These are phyloP conservation scores for Falcunculus frontatus DNA, from an alignment of 2,113 vertebrate genomes.

Conservation along the genomic window DNA sequence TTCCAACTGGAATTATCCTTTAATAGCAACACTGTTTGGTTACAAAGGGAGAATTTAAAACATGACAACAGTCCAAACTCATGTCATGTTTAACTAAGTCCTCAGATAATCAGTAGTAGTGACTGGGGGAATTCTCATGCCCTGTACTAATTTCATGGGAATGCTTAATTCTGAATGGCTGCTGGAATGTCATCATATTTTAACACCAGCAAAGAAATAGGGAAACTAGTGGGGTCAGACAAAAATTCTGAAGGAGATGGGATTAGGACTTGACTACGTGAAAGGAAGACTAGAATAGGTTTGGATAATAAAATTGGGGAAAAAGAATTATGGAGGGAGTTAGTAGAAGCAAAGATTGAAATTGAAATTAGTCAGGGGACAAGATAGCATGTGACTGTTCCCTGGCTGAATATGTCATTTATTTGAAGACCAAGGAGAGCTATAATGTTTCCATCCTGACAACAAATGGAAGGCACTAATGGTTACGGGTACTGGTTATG, in stretches of 20 bases:
- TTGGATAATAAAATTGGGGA: not conserved
- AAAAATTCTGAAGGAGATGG: not conserved
- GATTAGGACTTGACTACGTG: not conserved
- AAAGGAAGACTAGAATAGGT: not conserved
- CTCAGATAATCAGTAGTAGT: not conserved
- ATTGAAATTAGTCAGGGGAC: not conserved
- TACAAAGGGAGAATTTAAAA: not conserved
- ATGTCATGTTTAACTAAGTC: not conserved
- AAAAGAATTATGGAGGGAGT: not conserved
- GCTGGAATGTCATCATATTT: not conserved
- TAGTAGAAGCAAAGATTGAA: not conserved
- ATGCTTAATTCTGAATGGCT: not conserved
- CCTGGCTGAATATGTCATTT: accelerated
- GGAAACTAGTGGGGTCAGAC: not conserved
- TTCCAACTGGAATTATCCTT: not conserved
- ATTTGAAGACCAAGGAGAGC: not conserved
- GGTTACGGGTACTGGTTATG: not conserved
- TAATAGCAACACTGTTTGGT: not conserved
- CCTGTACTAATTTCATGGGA: not conserved
- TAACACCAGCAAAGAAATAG: not conserved
- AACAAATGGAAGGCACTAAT: not conserved
- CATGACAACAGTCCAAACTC: not conserved
- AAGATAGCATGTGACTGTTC: not conserved
- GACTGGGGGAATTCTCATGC: not conserved
- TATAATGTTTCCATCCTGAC: not conserved